Evolutionary conservation across 92 coral and sea anemone species (phyloP), one percentile per base, ranked within the genome.

Genomic region (Chrysogorgia sp.): DNA sequence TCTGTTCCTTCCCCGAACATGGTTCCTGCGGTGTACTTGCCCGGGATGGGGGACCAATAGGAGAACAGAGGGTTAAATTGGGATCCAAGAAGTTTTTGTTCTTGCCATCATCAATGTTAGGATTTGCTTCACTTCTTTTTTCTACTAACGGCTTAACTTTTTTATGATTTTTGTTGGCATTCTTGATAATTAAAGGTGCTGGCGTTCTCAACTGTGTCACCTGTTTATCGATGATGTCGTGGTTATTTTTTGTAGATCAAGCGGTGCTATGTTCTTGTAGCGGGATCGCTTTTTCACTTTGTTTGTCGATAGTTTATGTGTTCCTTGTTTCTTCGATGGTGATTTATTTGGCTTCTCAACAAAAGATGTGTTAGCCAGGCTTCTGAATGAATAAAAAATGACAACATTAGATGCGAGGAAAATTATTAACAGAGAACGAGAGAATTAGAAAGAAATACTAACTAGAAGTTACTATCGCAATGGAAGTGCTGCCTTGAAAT

Each of bases 271-370:
- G 12, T 79, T 88, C 52, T 86, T 53, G 56, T 94, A 94, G 34
- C 98, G 86, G 53, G 84, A 62, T 53, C 85, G 92, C 84, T 84
- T 89, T 40, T 79, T 83, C 0, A 56, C 63, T 56, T 94, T 94
- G 59, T 86, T 60, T n/a, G 86, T 89, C 2, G 94, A 75, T 7
- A 94, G 86, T 57, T 85, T 93, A 12, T 41, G 40, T 10, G 40
- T 32, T 26, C 2, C 3, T 10, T 43, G 65, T 35, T 53, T 72
- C 19, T 72, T 72, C 32, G 58, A 34, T 26, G 35, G 50, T 6
- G 13, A 9, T 1, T 33, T 19, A n/a, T 53, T 52, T 52, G 17
- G 52, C 9, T 56, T 72, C 65, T 14, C 34, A 41, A 8, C 22
- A 53, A 72, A 41, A 32, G 79, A 30, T 29, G 79, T 32, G 50